Evolutionary conservation across 2,888 invertebrate species (phyloP).

Genomic region (Iselma pallidipennis): DNA sequence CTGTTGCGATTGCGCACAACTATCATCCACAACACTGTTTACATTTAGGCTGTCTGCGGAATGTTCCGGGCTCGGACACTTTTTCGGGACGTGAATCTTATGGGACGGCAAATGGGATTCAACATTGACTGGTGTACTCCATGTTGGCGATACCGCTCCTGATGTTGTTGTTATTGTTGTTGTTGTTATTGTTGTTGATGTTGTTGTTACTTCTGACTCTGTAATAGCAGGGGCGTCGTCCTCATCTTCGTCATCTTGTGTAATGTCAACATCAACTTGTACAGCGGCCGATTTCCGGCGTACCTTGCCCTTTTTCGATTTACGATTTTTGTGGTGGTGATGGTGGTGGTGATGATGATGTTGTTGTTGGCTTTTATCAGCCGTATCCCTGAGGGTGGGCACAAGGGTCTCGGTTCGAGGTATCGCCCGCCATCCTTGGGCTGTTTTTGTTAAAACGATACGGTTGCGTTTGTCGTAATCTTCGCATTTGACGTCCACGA

Average conservation of each 20-base stretch:
- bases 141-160: conserved; percentile 40
- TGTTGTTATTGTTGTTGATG: conserved; percentile 14
- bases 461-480: conserved; percentile 86
- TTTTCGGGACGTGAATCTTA: conserved; percentile 62
- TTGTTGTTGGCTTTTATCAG: conserved; percentile 44
- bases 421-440: conserved; percentile 81
- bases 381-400: conserved; percentile 55
- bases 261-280: conserved; percentile 48
- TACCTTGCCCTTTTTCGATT: conserved; percentile 43
- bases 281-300: conserved; percentile 51
- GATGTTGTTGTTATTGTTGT: conserved; percentile 17
- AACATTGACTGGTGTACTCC: conserved; percentile 59
- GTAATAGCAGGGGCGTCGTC: conserved; percentile 26
- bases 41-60: conserved; percentile 43
- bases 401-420: conserved; percentile 72
- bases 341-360: conserved; percentile 37
- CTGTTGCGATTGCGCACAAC: conserved; percentile 44
- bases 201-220: conserved; percentile 26
- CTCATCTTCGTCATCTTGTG: conserved; percentile 24
- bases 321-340: conserved; percentile 32
- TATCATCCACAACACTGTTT: conserved; percentile 50
- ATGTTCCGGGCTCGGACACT: conserved; percentile 32
- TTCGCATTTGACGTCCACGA: conserved; percentile 84
- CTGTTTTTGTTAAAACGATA: conserved; percentile 79
- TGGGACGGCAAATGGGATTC: conserved; percentile 67